Evolutionary conservation across 2,888 invertebrate species (phyloP), one percentile per base, ranked within the genome.

Genomic region (Caenorhabditis sp.): DNA sequence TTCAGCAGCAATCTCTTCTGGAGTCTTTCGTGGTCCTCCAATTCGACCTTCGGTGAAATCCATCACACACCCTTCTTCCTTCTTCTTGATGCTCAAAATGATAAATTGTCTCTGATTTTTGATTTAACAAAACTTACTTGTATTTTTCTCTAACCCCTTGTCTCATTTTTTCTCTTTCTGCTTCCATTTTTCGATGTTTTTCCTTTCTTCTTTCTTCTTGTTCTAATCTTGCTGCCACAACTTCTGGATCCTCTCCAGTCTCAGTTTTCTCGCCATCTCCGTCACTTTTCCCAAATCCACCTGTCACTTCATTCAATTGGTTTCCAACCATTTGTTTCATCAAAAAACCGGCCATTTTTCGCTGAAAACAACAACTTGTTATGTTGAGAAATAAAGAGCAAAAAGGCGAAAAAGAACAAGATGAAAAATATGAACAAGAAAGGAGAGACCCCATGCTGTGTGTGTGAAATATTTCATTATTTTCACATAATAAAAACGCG

Each of bases 131-230:
- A 97, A 97, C 96, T 38, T 5, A 58, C 58, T 27, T 58, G 38
- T 80, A 80, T 94, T 99, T 99, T 91, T 97, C 96, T 90, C 99
- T 92, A 90, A 99, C 97, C 90, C 95, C 95, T 91, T 97, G 96
- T 89, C 97, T 92, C 95, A 99, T 96, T 91, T 94, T 95, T 91
- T 99, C 99, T 83, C 99, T 91, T 90, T 99, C 97, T 88, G 95
- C 95, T 90, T 99, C 97, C 96, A 97, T 96, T 91, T 97, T 97
- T 88, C 97, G 93, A 90, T 99, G 97, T 90, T 99, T 99, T 91
- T 97, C 97, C 92, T 97, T 96, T 90, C 99, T 92, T 88, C 96
- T 92, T 85, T 97, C 97, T 90, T 99, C 97, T 70, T 96, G 96
- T 90, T 99, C 97, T 85, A 93, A 91, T 90, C 97, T 94, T 88